phyloP scores from a whole-genome alignment of 1,140 invertebrate species.

The Aphaenogaster ashmeadi region DNA sequence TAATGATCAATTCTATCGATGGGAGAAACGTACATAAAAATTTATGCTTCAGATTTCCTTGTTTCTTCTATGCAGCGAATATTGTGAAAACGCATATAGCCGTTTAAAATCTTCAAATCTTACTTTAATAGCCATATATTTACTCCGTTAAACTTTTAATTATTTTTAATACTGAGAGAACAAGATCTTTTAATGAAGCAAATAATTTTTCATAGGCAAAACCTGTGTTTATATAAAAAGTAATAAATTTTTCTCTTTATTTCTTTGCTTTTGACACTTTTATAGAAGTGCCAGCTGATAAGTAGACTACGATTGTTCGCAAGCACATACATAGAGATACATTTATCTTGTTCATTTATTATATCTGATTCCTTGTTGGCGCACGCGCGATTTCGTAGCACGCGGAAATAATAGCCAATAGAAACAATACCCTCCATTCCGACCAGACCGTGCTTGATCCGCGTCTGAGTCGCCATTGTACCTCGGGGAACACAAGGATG shows the following conservation, averaged over 20 bases:
- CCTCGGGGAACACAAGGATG: slow-evolving; percentile 55
- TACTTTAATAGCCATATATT: neutral
- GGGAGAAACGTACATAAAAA: neutral
- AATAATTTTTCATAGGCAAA: neutral
- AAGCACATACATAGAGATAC: too few species aligned
- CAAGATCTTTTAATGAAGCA: neutral
- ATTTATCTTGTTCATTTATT: neutral
- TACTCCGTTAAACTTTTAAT: neutral
- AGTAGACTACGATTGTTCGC: neutral
- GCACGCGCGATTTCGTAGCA: slow-evolving; percentile 34
- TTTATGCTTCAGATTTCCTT: neutral
- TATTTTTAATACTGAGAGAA: slow-evolving; percentile 4
- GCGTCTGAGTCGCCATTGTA: slow-evolving; percentile 60
- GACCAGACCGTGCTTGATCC: slow-evolving; percentile 38
- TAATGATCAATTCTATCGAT: slow-evolving; percentile 32
- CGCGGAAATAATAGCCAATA: slow-evolving; percentile 72
- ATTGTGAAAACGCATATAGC: neutral
- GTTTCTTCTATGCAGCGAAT: neutral
- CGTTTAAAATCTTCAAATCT: neutral
- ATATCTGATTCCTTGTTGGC: neutral
- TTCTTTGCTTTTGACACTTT: neutral
- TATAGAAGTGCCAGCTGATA: neutral
- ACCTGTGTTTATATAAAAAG: too few species aligned
- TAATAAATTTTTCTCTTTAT: neutral
- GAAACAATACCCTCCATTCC: slow-evolving; percentile 64